These are phyloP conservation scores for Varroa destructor DNA, from an alignment of 1,140 invertebrate genomes.

Conservation along the genomic window DNA sequence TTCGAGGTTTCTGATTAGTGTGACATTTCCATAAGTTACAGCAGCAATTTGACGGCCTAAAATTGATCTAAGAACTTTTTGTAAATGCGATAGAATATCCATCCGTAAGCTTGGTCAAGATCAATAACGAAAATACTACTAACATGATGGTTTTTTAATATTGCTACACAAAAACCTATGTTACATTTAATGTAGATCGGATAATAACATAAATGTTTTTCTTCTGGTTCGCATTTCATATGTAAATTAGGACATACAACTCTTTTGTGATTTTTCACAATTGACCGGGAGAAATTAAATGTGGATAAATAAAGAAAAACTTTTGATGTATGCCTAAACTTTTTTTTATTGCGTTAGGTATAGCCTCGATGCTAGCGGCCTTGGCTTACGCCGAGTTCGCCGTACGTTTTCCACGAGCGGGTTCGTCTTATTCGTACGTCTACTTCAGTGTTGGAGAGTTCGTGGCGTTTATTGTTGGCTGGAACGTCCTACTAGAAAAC, in stretches of 20 bases:
- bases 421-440: constrained; percentile 44
- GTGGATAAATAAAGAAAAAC: neutral
- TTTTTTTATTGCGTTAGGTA: constrained; percentile 41
- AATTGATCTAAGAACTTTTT: no score
- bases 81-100: no score
- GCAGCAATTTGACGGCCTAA: no score
- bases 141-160: neutral
- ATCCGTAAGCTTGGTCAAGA: no score
- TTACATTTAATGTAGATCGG: no score
- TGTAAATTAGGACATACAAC: no score
- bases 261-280: neutral
- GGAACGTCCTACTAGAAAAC: constrained; percentile 47
- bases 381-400: constrained; percentile 90
- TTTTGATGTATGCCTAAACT: neutral
- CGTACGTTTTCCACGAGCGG: constrained; percentile 76
- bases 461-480: constrained; percentile 44
- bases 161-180: neutral
- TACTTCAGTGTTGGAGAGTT: constrained; percentile 44
- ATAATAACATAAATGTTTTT: neutral
- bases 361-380: constrained; percentile 70
- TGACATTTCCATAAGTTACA: no score
- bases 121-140: no score
- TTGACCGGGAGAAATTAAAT: neutral
- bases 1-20: no score
- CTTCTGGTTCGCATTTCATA: neutral